Base-by-base conservation (phyloP, 2,113 vertebrate species). In the Naja naja region DNA sequence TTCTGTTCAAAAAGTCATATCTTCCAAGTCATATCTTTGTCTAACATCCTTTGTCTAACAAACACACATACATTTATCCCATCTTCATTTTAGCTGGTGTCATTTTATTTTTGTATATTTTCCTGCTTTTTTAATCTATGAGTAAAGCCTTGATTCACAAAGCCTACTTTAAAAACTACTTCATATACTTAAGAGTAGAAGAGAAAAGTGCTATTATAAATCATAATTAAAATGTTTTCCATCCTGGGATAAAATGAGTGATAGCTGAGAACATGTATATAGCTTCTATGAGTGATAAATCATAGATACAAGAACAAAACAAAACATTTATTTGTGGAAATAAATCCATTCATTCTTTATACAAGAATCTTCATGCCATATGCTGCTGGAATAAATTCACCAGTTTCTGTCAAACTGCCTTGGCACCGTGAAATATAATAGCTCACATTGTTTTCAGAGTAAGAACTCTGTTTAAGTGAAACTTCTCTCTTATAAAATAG, bases 341-440 rank as follows among this genome's bases (percentile, higher is more conserved):
- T 8, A 49, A 88, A 9, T 69, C 16, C 7, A 58, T 91, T 56
- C 34, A 86, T 86, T 91, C 74, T 81, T 91, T n/a, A 88, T 53
- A 64, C n/a, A 69, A 92, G 85, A 92, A 52, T 69, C 30, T 23
- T 92, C 58, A 92, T 69, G 86, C 58, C 86, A 85, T 60, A 92
- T 39, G 45, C 14, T 14, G 64, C 85, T 88, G 56, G 43, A 69
- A 49, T 69, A 88, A 39, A 91, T 69, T 69, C 86, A 88, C 56
- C 52, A 69, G n/a, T 69, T 88, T 92, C 58, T 92, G 22, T 27
- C 85, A 92, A 49, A 30, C 53, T 87, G 88, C 22, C 56, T 34
- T 92, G 47, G 91, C 47, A 88, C 30, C 5, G 12, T 69, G 47
- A 92, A 88, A 88, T 53, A 53, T 92, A 92, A 88, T 43, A 88